Evolutionary conservation across 64 coral and sea anemone species (phyloP), one percentile per base, ranked within the genome.

Genomic region (Pocillopora damicornis): DNA sequence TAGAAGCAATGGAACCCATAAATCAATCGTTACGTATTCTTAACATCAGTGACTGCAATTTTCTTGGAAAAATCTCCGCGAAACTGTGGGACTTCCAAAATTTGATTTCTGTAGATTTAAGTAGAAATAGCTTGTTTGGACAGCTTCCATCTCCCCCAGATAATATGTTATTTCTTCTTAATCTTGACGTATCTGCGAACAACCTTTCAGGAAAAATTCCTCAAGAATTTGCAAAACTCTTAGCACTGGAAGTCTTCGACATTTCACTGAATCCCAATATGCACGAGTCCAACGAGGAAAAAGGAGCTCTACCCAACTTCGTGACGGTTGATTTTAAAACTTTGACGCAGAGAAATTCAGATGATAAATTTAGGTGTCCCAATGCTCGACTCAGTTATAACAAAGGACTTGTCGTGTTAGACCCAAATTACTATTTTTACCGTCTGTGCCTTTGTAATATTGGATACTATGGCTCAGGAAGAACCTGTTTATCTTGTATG

Each of bases 41-140:
- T 93, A 93, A 93, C 60, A 75, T 93, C 18, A 89, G 91, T 38
- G 5, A 76, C n/a, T 93, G 87, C 20, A 30, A 93, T 77, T 85
- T 93, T 57, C 34, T n/a, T 38, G 91, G 87, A 10, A 34, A 35
- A 42, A 93, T 93, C 22, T 69, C 91, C 5, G 26, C 61, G 15
- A 76, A 88, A 37, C 75, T 93, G 26, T 93, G 91, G 91, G 63
- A 83, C 17, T 93, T 93, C 12, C 16, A 37, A n/a, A 93, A 82
- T 65, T 89, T 93, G 2, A 86, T 89, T 75, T 79, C 91, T 23
- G 75, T 89, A 42, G 80, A 93, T 69, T 25, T 93, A n/a, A 88
- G 67, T 8, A 13, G 42, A 20, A 93, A 89, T 58, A 15, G 59
- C 16, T 37, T 93, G 5, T 66, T 51, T 65, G 87, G 78, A 51